Base-by-base conservation (phyloP, 2,113 vertebrate species). In the Aix galericulata region DNA sequence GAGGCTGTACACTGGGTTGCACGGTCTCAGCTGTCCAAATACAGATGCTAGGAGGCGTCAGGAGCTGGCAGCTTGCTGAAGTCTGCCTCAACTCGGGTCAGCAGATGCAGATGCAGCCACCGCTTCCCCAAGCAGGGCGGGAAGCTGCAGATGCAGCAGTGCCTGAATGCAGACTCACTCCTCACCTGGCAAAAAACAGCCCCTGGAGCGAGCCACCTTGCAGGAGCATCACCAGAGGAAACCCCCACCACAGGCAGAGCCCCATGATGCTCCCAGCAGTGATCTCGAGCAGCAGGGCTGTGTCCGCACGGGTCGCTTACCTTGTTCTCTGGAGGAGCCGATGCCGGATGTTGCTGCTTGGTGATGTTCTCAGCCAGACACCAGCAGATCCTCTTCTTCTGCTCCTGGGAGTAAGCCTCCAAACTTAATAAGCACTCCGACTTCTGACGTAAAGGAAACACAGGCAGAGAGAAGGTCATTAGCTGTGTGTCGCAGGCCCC, bases 381-480 rank as follows among this genome's bases (percentile, higher is more conserved):
- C 98, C 99, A 99, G 97, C 98, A 99, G 98, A 99, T 98, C 60
- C 98, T 98, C 83, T 98, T 98, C 98, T 99, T 99, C 98, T 99
- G 99, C 97, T 99, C 99, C 83, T 97, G 98, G 18, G 99, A 99
- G 97, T 98, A 98, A 59, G 99, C 98, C 97, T 99, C 99, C 98
- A 99, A 98, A 97, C 99, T 99, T 98, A 99, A 98, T 97, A 99
- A 98, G 98, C 99, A 99, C 98, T 99, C 99, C 93, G 99, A 99
- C 97, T 99, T 99, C 99, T 99, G 96, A 98, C 94, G 88, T 94
- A 97, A 97, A 97, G 95, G 95, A 97, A 97, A 95, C 96, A 98
- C 10, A 97, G 95, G 93, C 94, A 98, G 94, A 94, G 69, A 93
- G 95, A 83, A 93, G 94, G 94, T 63, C 91, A 93, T 86, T 86